Evolutionary conservation across 35 echinoderm and acorn worm species (phyloP), one percentile per base, ranked within the genome.

Genomic region (Heliocidaris erythrogramma): DNA sequence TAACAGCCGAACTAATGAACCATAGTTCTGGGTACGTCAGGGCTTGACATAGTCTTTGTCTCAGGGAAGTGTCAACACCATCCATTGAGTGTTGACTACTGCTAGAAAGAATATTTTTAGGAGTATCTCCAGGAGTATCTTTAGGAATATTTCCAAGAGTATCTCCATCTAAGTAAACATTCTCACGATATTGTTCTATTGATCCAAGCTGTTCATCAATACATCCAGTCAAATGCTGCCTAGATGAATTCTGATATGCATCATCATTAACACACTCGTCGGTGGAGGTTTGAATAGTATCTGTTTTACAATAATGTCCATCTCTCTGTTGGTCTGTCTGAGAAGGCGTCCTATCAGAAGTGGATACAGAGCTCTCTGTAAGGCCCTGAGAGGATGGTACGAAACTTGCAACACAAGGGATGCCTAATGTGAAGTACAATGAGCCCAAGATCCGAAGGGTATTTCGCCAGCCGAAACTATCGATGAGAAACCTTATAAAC

Each of bases 11-110:
- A 50, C 48, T 48, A 13, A 92, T 32, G 47, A 92, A 30, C 48
- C 48, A 92, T 48, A 92, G 30, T 27, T 92, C 91, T 30, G 91
- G 91, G 32, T 92, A 92, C 5, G 48, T 56, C 24, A 59, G 30
- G 16, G 30, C 49, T 24, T n/a, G 47, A 48, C 87, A 30, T 12
- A 47, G 18, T n/a, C 87, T 7, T n/a, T n/a, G 21, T 7, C 9
- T 32, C 32, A 32, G 7, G 17, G 30, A 7, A 0, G 87, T 10
- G 5, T 89, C 30, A 6, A 10, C 87, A 31, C 14, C 87, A 89
- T 35, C 3, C 87, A 89, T 27, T 24, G 65, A 78, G 27, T 24
- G 21, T 18, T n/a, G 65, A 27, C 24, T 78, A 27, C 27, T 78
- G 27, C 65, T 17, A 21, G 24, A 24, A 24, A 24, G 17, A 21